Base-by-base conservation (phyloP, 2,797 vertebrate genomes). In the Epinephelus malabaricus region DNA sequence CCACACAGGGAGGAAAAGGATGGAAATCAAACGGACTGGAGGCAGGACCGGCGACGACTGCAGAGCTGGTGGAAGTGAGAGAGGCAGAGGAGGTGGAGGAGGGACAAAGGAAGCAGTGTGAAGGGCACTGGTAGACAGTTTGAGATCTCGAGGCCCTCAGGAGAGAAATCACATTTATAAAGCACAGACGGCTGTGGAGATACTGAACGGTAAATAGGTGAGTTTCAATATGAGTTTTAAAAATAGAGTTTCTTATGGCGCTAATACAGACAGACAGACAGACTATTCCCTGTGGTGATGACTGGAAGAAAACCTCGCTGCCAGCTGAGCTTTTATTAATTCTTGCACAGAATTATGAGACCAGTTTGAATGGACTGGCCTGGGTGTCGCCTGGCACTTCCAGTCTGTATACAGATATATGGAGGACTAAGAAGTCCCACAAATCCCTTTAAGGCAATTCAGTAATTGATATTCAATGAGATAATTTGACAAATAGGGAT, bases 151-250 rank as follows among this genome's bases (percentile, higher is more conserved):
- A 73, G 47, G 53, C 70, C 79, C 85, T 76, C 69, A 27, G 58
- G 87, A 84, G 78, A 85, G 62, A 88, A 83, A 85, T 79, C 50
- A 68, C 56, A 83, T 81, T 84, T 82, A 69, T 47, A 79, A 87
- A 70, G 51, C 27, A 25, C 69, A 85, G 65, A 63, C 1, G 3
- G 56, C 78, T 69, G 58, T 46, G 51, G 59, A 86, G 66, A 73
- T 67, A 75, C 62, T 83, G 72, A 87, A 79, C 78, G 59, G 78
- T 84, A 87, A 88, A 87, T 73, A 84, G 82, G 82, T 79, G 76
- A 91, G 84, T 81, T 87, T 85, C 64, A 82, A 64, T 72, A 53
- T 63, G 82, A 78, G 75, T 74, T 91, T 82, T 78, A 83, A 84
- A 90, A 88, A 89, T 76, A 83, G 83, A 87, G 70, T 82, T 81